These are phyloP conservation scores for Patiria miniata DNA, from an alignment of 35 echinoderm and acorn worm species.

Conservation along the genomic window DNA sequence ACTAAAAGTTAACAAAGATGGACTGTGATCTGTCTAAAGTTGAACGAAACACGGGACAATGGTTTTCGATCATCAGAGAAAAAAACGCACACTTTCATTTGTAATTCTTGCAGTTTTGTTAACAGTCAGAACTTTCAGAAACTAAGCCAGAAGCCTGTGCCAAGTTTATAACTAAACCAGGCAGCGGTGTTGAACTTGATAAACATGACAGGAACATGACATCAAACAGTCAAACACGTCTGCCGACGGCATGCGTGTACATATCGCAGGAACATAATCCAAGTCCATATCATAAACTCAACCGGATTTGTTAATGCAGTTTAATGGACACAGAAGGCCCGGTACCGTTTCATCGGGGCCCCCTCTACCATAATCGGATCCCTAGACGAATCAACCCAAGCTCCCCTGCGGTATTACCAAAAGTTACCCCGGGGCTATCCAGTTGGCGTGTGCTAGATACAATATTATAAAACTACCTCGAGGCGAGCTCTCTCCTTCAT, in stretches of 20 bases:
- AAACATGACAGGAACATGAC: too few relatives aligned
- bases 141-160: too few relatives aligned
- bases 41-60: too few relatives aligned
- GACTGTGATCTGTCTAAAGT: too few relatives aligned
- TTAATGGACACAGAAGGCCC: slow-evolving; percentile 27
- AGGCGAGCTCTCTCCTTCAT: not conserved
- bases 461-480: not conserved
- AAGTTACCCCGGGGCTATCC: not conserved
- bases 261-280: not conserved
- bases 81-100: too few relatives aligned
- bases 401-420: not conserved
- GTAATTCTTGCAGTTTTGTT: too few relatives aligned
- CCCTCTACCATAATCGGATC: not conserved
- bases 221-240: not conserved
- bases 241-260: not conserved
- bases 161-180: too few relatives aligned
- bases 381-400: not conserved
- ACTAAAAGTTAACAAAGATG: too few relatives aligned
- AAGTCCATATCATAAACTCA: not conserved
- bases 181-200: too few relatives aligned
- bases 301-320: slow-evolving; percentile 10
- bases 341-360: not conserved
- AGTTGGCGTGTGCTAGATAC: not conserved
- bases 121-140: too few relatives aligned
- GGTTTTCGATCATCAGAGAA: too few relatives aligned